Evolutionary conservation across 2,888 invertebrate genomes (phyloP), one percentile per base, ranked within the genome.

Genomic region (Portevinia maculata): DNA sequence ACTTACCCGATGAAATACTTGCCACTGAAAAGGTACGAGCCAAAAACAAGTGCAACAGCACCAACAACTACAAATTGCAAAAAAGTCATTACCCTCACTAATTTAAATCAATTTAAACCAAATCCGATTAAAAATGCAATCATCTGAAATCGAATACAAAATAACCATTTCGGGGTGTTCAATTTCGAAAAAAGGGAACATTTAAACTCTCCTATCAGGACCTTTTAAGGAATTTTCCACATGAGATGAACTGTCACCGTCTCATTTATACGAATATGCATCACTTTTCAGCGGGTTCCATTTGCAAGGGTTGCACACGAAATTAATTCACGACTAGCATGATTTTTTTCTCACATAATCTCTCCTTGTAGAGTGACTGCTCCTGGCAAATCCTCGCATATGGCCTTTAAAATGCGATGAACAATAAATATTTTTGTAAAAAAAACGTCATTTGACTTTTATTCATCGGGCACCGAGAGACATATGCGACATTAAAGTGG

Each of bases 111-210:
- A 78, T 83, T 83, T 83, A 83, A 78, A 71, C 52, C 34, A 65
- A 83, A 83, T 83, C 83, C 83, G 83, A 83, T 83, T 83, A 83
- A 83, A 83, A 83, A 73, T 46, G 76, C 83, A 83, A 83, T 83
- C 83, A 83, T 78, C 83, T 73, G 78, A 83, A 76, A 71, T 78
- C 83, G 78, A 13, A 71, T 83, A 78, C 78, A 83, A 73, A 78
- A 78, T 71, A 70, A 59, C 74, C 11, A 28, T n/a, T 13, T 13
- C 11, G 52, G 17, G 46, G 48, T 57, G 55, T 50, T 57, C 46
- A 13, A 32, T 60, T 24, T 57, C 19, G 46, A 44, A 41, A 53
- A 3, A 48, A 62, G 41, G 50, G 39, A 34, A 19, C 34, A 59
- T 65, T 73, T 30, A 13, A 67, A 65, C 24, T 50, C 52, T 32